A percentile compares a stretch with the other conserved stretches of the same genome.
phyloP scores from a whole-genome alignment of 2,888 invertebrate genomes.

The Stenurella melanura region DNA sequence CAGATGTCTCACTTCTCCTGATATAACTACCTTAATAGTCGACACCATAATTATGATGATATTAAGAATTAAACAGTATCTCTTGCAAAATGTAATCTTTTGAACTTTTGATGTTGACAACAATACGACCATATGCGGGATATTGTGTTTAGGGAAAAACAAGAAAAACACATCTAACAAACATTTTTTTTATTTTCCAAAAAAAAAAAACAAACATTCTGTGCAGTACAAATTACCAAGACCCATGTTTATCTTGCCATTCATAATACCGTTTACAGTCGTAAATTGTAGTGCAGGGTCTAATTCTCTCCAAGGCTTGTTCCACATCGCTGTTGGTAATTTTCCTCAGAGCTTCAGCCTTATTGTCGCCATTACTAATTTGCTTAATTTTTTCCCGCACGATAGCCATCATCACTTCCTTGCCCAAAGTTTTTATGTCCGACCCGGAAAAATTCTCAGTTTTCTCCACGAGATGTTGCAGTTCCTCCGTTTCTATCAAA shows the following conservation, averaged over 20 bases:
- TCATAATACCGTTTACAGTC: constrained; percentile 76
- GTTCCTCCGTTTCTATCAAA: constrained; percentile 67
- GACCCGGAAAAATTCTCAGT: constrained; percentile 91
- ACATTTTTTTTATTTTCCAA: not conserved
- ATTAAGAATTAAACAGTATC: too few species aligned
- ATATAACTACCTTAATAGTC: too few species aligned
- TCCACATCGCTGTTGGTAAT: constrained; percentile 66
- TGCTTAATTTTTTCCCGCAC: constrained; percentile 76
- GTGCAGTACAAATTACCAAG: constrained; percentile 44
- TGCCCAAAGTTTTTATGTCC: constrained; percentile 90
- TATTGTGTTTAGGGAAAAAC: not conserved
- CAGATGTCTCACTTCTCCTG: too few species aligned
- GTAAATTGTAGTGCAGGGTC: constrained; percentile 77
- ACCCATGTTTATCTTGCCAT: constrained; percentile 81
- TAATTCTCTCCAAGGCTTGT: constrained; percentile 73
- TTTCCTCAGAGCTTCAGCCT: constrained; percentile 71
- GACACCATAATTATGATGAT: too few species aligned
- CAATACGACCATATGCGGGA: too few species aligned
- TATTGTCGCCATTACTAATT: constrained; percentile 53
- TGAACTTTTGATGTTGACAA: not conserved
- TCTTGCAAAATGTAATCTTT: too few species aligned
- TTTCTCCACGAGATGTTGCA: constrained; percentile 72
- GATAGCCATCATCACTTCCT: constrained; percentile 90
- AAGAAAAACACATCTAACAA: not conserved
- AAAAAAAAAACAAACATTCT: not conserved